Percentiles rank a stretch among this genome's conserved stretches.
phyloP scores from a whole-genome alignment of 2,888 invertebrate species.

The Linnaemya vulpina region DNA sequence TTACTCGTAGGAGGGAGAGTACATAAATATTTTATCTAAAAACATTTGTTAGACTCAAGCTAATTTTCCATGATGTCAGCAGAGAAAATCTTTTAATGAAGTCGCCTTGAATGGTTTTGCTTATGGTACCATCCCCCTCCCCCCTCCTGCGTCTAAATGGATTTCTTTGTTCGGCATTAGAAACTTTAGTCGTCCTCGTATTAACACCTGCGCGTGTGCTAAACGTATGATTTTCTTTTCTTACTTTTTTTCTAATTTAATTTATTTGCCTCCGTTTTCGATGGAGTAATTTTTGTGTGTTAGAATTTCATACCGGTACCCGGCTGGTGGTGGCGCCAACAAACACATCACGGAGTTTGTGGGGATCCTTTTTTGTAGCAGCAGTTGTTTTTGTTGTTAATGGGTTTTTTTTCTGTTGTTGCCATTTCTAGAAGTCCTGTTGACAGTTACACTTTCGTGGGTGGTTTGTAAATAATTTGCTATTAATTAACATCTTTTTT shows the following conservation, averaged over 20 bases:
- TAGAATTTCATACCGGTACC: neutral
- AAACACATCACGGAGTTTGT: neutral
- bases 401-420: slow-evolving; percentile 3
- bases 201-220: neutral
- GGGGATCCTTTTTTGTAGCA: slow-evolving; percentile 10
- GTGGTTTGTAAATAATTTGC: slow-evolving; percentile 80
- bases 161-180: neutral
- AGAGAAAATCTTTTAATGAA: slow-evolving; percentile 13
- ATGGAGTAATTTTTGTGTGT: slow-evolving; percentile 25
- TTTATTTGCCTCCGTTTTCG: slow-evolving; percentile 38
- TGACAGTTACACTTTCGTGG: slow-evolving; percentile 70
- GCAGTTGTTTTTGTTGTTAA: neutral
- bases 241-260: slow-evolving; percentile 2
- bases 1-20: neutral
- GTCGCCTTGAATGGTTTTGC: slow-evolving; percentile 2
- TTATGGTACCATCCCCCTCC: too few relatives aligned
- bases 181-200: neutral
- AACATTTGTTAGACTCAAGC: slow-evolving; percentile 20
- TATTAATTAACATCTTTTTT: slow-evolving; percentile 80
- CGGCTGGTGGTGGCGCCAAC: neutral
- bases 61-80: slow-evolving; percentile 46
- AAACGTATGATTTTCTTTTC: slow-evolving; percentile 5
- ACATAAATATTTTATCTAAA: neutral
- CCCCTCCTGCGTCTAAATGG: neutral
- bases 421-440: slow-evolving; percentile 55